Evolutionary conservation across 2,113 vertebrate genomes (phyloP), one percentile per base, ranked within the genome.

Genomic region (Pica pica): DNA sequence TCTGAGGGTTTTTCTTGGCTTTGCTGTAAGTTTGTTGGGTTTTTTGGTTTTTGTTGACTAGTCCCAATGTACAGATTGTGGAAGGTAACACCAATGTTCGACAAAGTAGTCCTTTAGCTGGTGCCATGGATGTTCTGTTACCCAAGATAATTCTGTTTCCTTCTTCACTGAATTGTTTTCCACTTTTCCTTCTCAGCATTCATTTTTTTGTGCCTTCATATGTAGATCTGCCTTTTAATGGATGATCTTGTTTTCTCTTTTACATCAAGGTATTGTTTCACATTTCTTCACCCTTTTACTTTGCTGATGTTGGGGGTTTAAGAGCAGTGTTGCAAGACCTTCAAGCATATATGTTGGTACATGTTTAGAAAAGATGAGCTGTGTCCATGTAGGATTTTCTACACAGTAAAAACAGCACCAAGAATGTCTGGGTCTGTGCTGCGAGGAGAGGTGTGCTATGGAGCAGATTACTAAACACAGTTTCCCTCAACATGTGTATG

Each of bases 281-380:
- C 2, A 2, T 42, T 71, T 80, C 35, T 71, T 55, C 20, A 28
- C 49, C 11, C 11, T 33, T 57, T 55, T 24, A 13, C 20, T 41
- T 67, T 57, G 9, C 35, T 16, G 1, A 5, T 50, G 4, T 49
- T 46, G 10, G 24, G 13, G 1, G 0, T 6, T 73, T 28, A 42
- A 52, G 37, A 24, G 5, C 4, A 8, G 7, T 1, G 2, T 88
- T 49, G 15, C 7, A 20, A 26, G 10, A 22, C 13, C 23, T 49
- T 44, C 3, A 31, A 10, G 42, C 33, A 8, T 21, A 0, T 31
- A 3, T 31, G 16, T 21, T 26, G 35, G 5, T 67, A 13, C 4
- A 4, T 14, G 11, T 7, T n/a, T 21, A 39, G 39, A 61, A 67
- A 57, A 42, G 19, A 35, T 22, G 22, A 75, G 6, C 28, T 50